Evolutionary conservation across 2,797 vertebrate species (phyloP), one percentile per base, ranked within the genome.

Genomic region (Phoebastria nigripes): DNA sequence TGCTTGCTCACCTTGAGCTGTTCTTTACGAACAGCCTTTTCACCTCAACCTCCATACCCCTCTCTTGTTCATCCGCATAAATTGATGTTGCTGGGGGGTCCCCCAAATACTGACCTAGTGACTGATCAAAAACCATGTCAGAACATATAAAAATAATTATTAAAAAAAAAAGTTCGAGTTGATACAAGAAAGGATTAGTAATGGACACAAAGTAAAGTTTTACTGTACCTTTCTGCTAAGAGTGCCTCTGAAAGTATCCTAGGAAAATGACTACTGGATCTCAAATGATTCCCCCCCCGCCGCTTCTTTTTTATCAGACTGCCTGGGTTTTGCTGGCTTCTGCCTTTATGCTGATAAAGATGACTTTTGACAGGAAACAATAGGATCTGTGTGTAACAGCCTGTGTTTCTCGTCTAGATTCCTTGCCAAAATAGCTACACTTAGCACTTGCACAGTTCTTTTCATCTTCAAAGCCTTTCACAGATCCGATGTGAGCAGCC

Each of bases 391-490:
- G 89, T 90, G 76, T 69, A 71, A 84, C 20, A 71, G 37, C 35
- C 80, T 31, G 72, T 82, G 63, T 89, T 94, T 94, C 51, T 92
- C 63, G 76, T 73, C 71, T 90, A 3, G 81, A 55, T 76, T 79
- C 77, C n/a, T 46, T 94, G 93, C 93, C 93, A 96, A 90, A 92
- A 85, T 74, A 96, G 93, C 91, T 90, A 25, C 86, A 67, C 93
- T 94, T 84, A 92, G 41, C 82, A 72, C 82, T 95, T 93, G 67
- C 81, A 61, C 42, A 56, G 46, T n/a, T 35, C 89, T 89, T 96
- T 94, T 96, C 51, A 96, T 97, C 96, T 97, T 97, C 96, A 97
- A 97, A 97, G 96, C 62, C 77, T 70, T 91, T 73, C 69, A 24
- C 42, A 83, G 82, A 84, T 76, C 46, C 5, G 0, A 76, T 74